Evolutionary conservation across 2,888 invertebrate species (phyloP).

Genomic region (Drosophila demipolita): DNA sequence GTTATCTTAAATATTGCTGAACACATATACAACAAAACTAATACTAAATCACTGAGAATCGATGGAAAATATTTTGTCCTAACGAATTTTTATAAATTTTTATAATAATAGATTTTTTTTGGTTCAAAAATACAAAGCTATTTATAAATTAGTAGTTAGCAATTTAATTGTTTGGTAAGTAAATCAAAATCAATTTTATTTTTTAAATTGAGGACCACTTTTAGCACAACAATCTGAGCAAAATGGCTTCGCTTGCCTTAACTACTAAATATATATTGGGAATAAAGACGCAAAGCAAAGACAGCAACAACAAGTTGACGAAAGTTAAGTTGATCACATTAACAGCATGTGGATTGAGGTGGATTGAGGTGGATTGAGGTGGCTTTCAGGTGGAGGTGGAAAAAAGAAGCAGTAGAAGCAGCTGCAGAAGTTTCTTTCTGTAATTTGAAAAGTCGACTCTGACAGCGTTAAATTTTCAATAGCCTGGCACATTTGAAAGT

Average conservation of each 20-base stretch:
- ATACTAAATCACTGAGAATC: background rate
- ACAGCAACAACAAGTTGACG: slow-evolving; percentile 5
- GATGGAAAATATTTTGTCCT: background rate
- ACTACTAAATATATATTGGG: background rate
- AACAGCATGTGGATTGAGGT: background rate
- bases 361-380: no score
- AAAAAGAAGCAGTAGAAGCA: slow-evolving; percentile 4
- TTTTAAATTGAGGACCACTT: background rate
- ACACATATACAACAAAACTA: background rate
- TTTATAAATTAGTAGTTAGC: background rate
- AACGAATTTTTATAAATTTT: background rate
- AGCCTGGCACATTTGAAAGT: slow-evolving; percentile 72
- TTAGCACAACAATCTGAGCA: background rate
- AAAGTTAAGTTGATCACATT: slow-evolving; percentile 31
- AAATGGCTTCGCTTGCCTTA: background rate
- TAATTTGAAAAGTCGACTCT: slow-evolving; percentile 59
- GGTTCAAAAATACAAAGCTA: background rate
- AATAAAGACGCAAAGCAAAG: background rate
- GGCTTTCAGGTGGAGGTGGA: slow-evolving; percentile 1
- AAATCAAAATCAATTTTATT: background rate
- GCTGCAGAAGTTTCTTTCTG: slow-evolving; percentile 42
- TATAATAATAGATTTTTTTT: background rate
- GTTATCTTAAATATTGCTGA: no score
- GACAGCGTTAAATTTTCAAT: slow-evolving; percentile 73
- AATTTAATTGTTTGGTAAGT: background rate